Evolutionary conservation across 2,888 invertebrate species (phyloP).

Genomic region (Sclerodermus sp.): DNA sequence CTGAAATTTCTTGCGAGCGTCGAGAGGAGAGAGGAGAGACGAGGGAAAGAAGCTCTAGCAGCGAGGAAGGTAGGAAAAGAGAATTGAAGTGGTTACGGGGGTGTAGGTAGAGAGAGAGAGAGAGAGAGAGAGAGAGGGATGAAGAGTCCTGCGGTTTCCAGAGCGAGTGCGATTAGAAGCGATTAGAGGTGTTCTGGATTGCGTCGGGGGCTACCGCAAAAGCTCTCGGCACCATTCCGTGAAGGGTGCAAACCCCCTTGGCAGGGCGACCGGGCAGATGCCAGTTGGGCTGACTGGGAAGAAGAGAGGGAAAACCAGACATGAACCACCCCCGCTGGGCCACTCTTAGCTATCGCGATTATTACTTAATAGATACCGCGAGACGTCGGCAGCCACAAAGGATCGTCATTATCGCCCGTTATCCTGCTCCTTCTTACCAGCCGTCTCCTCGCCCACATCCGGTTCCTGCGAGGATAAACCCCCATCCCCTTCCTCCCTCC

Average conservation of each 20-base stretch:
- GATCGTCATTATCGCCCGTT: conserved; percentile 10
- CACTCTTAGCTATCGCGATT: conserved; percentile 10
- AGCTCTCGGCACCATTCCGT: conserved; percentile 10
- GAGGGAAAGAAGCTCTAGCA: no score
- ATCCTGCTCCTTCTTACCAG: neutral
- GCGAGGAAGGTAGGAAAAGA: neutral
- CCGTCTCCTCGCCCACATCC: neutral
- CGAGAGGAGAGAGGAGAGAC: no score
- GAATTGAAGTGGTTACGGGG: conserved; percentile 1
- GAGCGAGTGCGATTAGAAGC: conserved; percentile 29
- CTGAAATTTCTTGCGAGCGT: no score
- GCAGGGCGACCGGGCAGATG: no score
- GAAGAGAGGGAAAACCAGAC: neutral
- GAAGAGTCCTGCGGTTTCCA: no score
- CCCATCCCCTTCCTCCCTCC: no score
- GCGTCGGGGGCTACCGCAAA: conserved; percentile 28
- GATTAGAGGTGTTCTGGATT: conserved; percentile 43
- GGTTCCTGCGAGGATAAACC: no score
- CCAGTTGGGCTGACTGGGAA: neutral
- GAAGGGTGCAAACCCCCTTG: no score
- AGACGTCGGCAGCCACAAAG: conserved; percentile 5
- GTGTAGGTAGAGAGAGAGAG: conserved; percentile 5
- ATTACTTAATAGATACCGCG: conserved; percentile 21
- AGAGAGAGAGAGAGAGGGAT: neutral
- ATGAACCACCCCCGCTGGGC: neutral